phyloP scores from a whole-genome alignment of 2,113 vertebrate genomes.

The Myiozetetes cayanensis region DNA sequence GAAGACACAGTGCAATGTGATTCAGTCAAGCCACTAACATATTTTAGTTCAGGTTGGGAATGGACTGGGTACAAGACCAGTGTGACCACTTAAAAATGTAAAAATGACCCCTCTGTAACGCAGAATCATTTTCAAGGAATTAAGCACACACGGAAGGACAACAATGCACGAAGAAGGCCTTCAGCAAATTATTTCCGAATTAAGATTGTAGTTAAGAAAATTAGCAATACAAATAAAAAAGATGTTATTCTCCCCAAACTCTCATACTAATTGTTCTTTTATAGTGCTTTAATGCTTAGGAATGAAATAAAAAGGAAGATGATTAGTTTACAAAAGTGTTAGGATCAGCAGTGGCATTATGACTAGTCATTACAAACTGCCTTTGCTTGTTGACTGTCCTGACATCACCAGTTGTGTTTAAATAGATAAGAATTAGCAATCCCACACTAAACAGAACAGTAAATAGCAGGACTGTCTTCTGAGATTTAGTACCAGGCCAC shows the following conservation, averaged over 20 bases:
- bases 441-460: not conserved
- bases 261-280: not conserved
- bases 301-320: not conserved
- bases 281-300: not conserved
- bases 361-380: not conserved
- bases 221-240: not conserved
- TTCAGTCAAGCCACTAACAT: not conserved
- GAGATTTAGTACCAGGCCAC: constrained; percentile 23
- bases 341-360: not conserved
- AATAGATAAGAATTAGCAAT: constrained; percentile 44
- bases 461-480: constrained; percentile 6
- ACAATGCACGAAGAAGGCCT: not conserved
- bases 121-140: not conserved
- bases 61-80: not conserved
- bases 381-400: not conserved
- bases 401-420: not conserved
- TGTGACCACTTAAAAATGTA: not conserved
- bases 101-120: not conserved
- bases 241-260: not conserved
- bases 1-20: not conserved
- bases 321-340: not conserved
- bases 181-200: constrained; percentile 9
- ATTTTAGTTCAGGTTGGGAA: not conserved
- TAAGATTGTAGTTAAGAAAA: constrained; percentile 12
- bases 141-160: not conserved